These are phyloP conservation scores for Hylia prasina DNA, from an alignment of 2,113 vertebrate genomes.

Conservation along the genomic window DNA sequence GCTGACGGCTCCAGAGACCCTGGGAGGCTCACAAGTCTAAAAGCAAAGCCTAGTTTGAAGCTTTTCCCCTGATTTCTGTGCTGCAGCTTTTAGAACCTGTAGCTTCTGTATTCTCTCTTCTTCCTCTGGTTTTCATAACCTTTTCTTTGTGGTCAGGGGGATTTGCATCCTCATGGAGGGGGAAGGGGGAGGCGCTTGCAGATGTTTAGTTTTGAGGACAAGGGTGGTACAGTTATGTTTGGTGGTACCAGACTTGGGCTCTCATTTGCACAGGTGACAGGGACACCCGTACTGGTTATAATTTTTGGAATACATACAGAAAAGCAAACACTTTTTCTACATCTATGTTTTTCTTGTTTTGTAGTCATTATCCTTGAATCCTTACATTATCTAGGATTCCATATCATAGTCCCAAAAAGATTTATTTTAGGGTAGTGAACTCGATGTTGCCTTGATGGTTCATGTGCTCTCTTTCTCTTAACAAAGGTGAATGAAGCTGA, in stretches of 20 bases:
- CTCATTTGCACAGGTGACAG: neutral
- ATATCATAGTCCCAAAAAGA: neutral
- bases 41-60: neutral
- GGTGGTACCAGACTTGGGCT: neutral
- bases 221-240: neutral
- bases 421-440: neutral
- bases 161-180: neutral
- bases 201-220: neutral
- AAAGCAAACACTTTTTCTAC: neutral
- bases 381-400: neutral
- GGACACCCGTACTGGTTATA: fast-evolving
- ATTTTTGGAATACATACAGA: neutral
- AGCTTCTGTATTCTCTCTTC: neutral
- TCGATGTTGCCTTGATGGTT: neutral
- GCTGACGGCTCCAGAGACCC: neutral
- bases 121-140: neutral
- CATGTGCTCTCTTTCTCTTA: neutral
- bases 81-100: neutral
- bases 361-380: neutral
- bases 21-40: neutral
- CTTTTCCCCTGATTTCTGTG: neutral
- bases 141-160: neutral
- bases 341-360: neutral
- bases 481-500: neutral
- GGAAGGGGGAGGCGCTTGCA: neutral